Base-by-base conservation (phyloP, 2,797 vertebrate genomes). In the Enteromius radiatus region DNA sequence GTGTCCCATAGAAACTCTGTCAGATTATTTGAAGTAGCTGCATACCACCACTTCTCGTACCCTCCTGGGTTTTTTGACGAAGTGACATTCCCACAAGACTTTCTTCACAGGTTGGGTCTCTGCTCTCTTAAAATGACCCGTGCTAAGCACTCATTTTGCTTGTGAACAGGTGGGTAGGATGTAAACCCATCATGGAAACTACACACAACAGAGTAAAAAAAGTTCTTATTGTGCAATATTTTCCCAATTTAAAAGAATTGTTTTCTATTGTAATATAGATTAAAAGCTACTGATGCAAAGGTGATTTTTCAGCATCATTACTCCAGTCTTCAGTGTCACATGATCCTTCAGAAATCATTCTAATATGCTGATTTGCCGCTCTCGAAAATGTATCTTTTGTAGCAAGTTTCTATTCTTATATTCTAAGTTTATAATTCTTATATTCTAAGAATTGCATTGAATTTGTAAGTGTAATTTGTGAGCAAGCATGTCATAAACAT, bases 1-100 rank as follows among this genome's bases (percentile, higher is more conserved):
- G 85, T 86, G 80, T 92, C 91, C 90, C 64, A n/a, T 64, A 67
- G 88, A 89, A 89, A 88, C 89, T 82, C 47, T 70, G 82, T 87
- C 84, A 89, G 91, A 92, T 93, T 91, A 91, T 85, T 89, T 83
- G 75, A 91, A 94, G 93, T 94, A 91, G 89, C 80, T 88, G 87
- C 93, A 93, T 93, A 92, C 92, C 94, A 93, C 59, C 91, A 91
- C 92, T 91, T 91, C 89, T 89, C 85, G 73, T 85, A 86, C 15
- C 23, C 65, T 81, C 3, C 75, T 84, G 84, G 85, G 71, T 45
- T 78, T 33, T 86, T 85, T 84, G 85, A 84, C 81, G 73, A 64
- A 78, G 65, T 41, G 74, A 87, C 26, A 33, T 76, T 69, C 69
- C 52, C 52, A 78, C n/a, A 64, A 69, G 80, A 82, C 85, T 85